These are phyloP conservation scores for Eriocheir sinensis DNA, from an alignment of 1,140 invertebrate species.

Conservation along the genomic window DNA sequence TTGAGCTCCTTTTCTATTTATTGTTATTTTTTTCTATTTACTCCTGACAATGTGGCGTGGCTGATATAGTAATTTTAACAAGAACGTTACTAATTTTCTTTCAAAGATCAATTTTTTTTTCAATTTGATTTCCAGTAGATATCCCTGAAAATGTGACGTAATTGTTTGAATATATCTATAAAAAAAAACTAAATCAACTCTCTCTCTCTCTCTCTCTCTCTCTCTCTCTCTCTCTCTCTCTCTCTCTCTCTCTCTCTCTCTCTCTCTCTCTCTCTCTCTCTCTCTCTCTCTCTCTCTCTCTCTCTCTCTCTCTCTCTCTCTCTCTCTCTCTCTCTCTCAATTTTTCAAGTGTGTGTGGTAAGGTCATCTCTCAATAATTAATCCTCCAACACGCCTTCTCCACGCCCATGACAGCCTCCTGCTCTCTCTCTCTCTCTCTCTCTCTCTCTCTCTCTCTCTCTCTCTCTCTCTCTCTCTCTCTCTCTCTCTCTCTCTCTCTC, in stretches of 20 bases:
- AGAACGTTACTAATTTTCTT: no score
- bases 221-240: constrained; percentile 23
- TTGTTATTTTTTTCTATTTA: background rate
- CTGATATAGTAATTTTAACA: no score
- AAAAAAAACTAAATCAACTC: no score
- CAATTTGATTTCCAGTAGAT: no score
- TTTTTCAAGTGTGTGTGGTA: background rate
- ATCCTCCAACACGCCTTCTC: background rate
- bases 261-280: constrained; percentile 41
- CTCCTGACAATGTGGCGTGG: background rate
- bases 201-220: no score
- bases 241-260: constrained; percentile 50
- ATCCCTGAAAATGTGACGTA: no score
- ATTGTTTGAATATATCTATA: no score
- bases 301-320: constrained; percentile 22
- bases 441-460: background rate
- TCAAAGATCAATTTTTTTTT: no score
- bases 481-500: background rate
- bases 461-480: background rate
- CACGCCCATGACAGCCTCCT: background rate
- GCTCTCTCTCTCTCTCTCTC: background rate
- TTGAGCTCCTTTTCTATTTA: background rate
- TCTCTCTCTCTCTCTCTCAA: constrained; percentile 52
- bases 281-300: constrained; percentile 22
- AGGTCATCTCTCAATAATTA: background rate